A percentile compares a stretch with the other conserved stretches of the same genome.
These are phyloP conservation scores for Argynnis bischoffii DNA, from an alignment of 2,888 invertebrate genomes.

Conservation along the genomic window DNA sequence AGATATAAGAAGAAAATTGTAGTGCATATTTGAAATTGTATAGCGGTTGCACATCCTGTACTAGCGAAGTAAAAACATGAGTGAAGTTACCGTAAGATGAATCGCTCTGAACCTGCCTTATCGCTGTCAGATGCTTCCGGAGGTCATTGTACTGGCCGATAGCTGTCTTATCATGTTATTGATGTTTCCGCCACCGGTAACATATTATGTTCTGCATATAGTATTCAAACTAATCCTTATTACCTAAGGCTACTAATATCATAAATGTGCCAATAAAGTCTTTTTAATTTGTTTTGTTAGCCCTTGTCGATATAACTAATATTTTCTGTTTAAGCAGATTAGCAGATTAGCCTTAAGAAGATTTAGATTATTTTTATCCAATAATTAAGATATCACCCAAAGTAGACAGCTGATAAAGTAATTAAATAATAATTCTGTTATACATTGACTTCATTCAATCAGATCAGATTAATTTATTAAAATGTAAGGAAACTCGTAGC, in stretches of 20 bases:
- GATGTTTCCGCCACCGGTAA: conserved; percentile 31
- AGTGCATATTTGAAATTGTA: conserved; percentile 45
- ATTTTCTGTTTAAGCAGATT: too few relatives aligned
- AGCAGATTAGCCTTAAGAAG: too few relatives aligned
- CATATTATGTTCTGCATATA: conserved; percentile 17
- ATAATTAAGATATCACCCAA: too few relatives aligned
- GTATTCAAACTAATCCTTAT: conserved; percentile 6
- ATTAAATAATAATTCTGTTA: too few relatives aligned
- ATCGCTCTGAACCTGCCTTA: conserved; percentile 48
- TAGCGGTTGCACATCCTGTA: conserved; percentile 48
- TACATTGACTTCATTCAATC: neutral
- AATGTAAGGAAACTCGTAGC: conserved; percentile 13
- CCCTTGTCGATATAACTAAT: too few relatives aligned
- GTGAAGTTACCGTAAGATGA: conserved; percentile 52
- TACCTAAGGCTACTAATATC: too few relatives aligned
- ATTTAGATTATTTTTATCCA: too few relatives aligned
- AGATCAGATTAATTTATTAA: conserved; percentile 20
- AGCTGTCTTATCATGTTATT: conserved; percentile 38
- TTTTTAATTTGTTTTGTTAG: too few relatives aligned
- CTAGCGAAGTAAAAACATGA: conserved; percentile 48
- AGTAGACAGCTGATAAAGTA: too few relatives aligned
- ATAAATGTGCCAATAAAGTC: too few relatives aligned
- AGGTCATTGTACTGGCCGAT: conserved; percentile 40
- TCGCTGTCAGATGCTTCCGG: conserved; percentile 58
- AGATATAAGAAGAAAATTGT: conserved; percentile 34